Evolutionary conservation across 2,888 invertebrate species (phyloP), one percentile per base, ranked within the genome.

Genomic region (Nephrotoma guestfalica): DNA sequence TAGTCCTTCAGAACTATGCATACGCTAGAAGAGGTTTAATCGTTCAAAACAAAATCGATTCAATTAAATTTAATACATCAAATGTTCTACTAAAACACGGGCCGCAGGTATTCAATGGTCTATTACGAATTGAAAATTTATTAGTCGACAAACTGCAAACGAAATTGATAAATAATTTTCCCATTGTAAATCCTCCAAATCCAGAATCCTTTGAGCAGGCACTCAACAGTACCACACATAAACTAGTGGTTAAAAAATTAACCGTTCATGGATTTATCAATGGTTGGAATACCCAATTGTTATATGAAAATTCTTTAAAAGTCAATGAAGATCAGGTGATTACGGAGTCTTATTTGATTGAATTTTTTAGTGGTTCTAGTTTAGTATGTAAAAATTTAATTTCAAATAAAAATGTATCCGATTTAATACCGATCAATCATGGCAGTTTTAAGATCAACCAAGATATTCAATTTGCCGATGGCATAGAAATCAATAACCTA

Each of bases 231-330:
- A 84, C 41, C 13, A 86, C 85, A n/a, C 13, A 30, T n/a, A 86
- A 86, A 51, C 86, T 87, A 40, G 57, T 86, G 83, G 90, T 92
- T 2, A 89, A 92, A 87, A 89, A 92, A 41, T 88, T 93, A 11
- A 88, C 90, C 13, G 89, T 93, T 13, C 89, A 89, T 2, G 93
- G 92, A n/a, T 90, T 89, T 11, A 89, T 94, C 0, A 94, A 94
- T 89, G 91, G 91, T 9, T 89, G 92, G 4, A 90, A 90, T 86
- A 90, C 94, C 88, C 88, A 89, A 0, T 89, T 91, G 9, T 89
- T 94, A 42, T 87, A 92, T 41, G 90, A 92, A 86, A 91, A 92
- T 88, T 91, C 92, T 0, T 89, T 94, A 11, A 93, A 91, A 89
- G 91, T 90, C 30, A 88, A 88, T 1, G 93, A 92, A 1, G 89